Base-by-base conservation (phyloP, 2,797 vertebrate genomes). In the Propithecus perrieri region DNA sequence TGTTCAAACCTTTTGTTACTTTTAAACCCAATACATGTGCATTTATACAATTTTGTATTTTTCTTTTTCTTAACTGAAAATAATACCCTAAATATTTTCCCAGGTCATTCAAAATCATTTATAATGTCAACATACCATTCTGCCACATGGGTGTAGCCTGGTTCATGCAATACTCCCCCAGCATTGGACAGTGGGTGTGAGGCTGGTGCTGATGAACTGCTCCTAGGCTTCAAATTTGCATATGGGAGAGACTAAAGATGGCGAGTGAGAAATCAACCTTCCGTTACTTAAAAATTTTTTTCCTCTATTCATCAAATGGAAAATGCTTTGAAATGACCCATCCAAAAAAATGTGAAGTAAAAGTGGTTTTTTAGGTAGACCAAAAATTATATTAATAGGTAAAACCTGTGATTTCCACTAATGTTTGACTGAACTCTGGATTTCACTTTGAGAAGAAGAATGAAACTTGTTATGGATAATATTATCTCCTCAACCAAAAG, bases 371-470 rank as follows among this genome's bases (percentile, higher is more conserved):
- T 59, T 69, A 50, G 30, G 57, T 35, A 87, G 38, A 63, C 28
- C 50, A 61, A 67, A 92, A 48, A 35, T 46, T 81, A 13, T 46
- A 28, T 79, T 59, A 74, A 55, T 72, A 78, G 53, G 13, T 43
- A 74, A 33, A 83, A 71, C 9, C 35, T 71, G 41, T 46, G 11
- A 2, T 80, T 91, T 80, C 46, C 86, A 80, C 30, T 80, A 57
- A 74, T 69, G 46, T 76, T 89, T 80, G 81, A 57, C 26, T 63
- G 90, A 91, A 79, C 67, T 84, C 95, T 48, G 2, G 20, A 78
- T 93, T 97, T 95, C 18, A 84, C 48, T 96, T 97, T 89, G 6
- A n/a, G 55, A 96, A n/a, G 55, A 96, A 80, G 24, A 86, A 95
- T 81, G 46, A 74, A 89, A 83, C 35, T 97, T 86, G 93, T 83